Base-by-base conservation (phyloP, 2,113 vertebrate species). In the Deroptyus accipitrinus region DNA sequence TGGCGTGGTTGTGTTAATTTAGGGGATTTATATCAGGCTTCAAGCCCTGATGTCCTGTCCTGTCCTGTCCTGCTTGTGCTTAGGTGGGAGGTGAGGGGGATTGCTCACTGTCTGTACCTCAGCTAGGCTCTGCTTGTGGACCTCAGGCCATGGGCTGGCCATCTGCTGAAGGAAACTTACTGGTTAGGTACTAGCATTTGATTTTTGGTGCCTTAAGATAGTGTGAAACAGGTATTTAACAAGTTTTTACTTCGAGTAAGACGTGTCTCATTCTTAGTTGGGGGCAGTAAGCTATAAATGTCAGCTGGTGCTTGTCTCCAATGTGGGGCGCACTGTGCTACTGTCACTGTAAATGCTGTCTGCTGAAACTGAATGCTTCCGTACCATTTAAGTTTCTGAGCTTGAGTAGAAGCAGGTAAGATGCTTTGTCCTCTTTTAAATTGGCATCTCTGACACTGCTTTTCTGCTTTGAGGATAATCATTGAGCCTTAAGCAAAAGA, bases 1-100 rank as follows among this genome's bases (percentile, higher is more conserved):
- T 2, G 3, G 33, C 0, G 0, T 37, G 41, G 10, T 44, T 78
- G 30, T 51, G 18, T 78, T 95, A 33, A 69, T 69, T 10, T 79
- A 75, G 24, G 35, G 25, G 13, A n/a, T 13, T 48, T 91, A 19
- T 49, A 25, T 49, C 19, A 51, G 72, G 48, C n/a, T 76, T 54
- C 7, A 30, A 37, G 19, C 52, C 35, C 57, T 55, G 8, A 31
- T n/a, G 28, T 78, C 10, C 20, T 79, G 28, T 78, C 10, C 20
- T 79, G 28, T 78, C 10, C 18, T 79, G 17, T 79, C 28, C 62
- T 79, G n/a, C 37, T 77, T 28, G 31, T 61, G 14, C 49, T 80
- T 39, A 25, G 6, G 18, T 69, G 31, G 31, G 28, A 76, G 19
- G 14, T 52, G 35, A 46, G 33, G 1, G 9, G 9, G 1, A 2